Percentiles rank a stretch among this genome's conserved stretches.
Evolutionary conservation across 1,140 invertebrate species (phyloP).

Genomic region (Rhynchophorus ferrugineus): DNA sequence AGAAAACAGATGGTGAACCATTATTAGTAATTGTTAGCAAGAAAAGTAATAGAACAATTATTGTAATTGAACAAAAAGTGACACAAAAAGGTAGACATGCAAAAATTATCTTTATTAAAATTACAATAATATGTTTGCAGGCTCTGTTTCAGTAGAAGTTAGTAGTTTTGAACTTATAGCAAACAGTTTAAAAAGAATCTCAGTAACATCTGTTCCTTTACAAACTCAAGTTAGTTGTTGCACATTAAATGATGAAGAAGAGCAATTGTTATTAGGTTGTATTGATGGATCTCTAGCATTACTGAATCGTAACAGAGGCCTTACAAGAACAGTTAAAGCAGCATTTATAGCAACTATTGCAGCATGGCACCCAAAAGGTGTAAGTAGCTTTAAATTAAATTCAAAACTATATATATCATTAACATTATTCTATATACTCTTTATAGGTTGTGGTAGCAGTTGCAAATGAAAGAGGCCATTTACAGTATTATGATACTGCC

Average conservation of each 20-base stretch:
- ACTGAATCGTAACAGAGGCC: conserved; percentile 56
- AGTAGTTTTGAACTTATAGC: conserved; percentile 63
- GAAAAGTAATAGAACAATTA: conserved; percentile 57
- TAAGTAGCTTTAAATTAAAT: no score
- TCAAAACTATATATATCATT: no score
- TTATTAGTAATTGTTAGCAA: conserved; percentile 59
- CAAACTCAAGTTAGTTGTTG: conserved; percentile 63
- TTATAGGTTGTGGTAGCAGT: conserved; percentile 53
- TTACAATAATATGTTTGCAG: conserved; percentile 36
- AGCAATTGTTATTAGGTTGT: conserved; percentile 64
- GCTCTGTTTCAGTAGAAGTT: conserved; percentile 68
- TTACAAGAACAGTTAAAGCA: conserved; percentile 55
- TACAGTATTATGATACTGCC: conserved; percentile 71
- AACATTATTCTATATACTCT: no score
- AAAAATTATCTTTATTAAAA: conserved; percentile 2
- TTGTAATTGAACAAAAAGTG: conserved; percentile 69
- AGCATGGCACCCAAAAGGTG: conserved; percentile 65
- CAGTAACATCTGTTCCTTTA: conserved; percentile 60
- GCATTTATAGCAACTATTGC: conserved; percentile 62
- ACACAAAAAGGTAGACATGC: conserved; percentile 49
- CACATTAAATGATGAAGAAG: conserved; percentile 61
- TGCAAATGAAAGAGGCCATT: conserved; percentile 62
- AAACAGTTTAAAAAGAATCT: conserved; percentile 58
- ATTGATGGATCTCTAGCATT: conserved; percentile 69
- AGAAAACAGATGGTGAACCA: conserved; percentile 63